phyloP scores from a whole-genome alignment of 2,113 vertebrate genomes.

The Danionella cerebrum region DNA sequence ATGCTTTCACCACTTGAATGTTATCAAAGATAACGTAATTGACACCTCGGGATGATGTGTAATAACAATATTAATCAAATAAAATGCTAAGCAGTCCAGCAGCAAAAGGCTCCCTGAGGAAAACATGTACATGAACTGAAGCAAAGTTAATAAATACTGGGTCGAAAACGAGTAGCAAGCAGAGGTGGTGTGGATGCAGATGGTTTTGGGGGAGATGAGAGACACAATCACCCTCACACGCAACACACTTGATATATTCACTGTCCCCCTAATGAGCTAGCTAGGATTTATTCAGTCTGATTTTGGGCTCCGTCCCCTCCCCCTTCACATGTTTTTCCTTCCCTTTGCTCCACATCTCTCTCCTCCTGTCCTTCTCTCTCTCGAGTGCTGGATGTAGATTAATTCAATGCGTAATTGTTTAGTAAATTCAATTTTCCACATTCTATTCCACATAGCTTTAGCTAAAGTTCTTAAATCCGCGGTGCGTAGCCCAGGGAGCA shows the following conservation, averaged over 20 bases:
- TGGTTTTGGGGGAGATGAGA: constrained; percentile 54
- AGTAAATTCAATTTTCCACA: constrained; percentile 99
- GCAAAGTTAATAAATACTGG: constrained; percentile 43
- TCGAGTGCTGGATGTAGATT: constrained; percentile 84
- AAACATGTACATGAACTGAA: constrained; percentile 29
- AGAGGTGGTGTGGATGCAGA: constrained; percentile 1
- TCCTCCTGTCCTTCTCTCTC: constrained; percentile 42
- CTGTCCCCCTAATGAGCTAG: constrained; percentile 87
- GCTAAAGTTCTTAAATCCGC: constrained; percentile 96
- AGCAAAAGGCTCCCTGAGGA: constrained; percentile 18
- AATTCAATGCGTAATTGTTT: constrained; percentile 99
- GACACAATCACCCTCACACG: no score
- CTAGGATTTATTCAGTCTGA: constrained; percentile 76
- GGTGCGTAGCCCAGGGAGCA: constrained; percentile 74
- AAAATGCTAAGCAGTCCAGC: constrained; percentile 69
- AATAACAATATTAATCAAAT: constrained; percentile 64
- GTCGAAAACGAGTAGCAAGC: constrained; percentile 7
- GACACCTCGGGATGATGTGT: no score
- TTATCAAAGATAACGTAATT: no score
- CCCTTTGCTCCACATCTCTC: not conserved
- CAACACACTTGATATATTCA: constrained; percentile 87
- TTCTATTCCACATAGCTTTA: constrained; percentile 90
- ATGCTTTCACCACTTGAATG: no score
- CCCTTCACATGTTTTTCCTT: constrained; percentile 52
- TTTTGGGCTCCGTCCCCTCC: constrained; percentile 57